Base-by-base conservation (phyloP, 2,113 vertebrate genomes). In the Suricata suricatta region DNA sequence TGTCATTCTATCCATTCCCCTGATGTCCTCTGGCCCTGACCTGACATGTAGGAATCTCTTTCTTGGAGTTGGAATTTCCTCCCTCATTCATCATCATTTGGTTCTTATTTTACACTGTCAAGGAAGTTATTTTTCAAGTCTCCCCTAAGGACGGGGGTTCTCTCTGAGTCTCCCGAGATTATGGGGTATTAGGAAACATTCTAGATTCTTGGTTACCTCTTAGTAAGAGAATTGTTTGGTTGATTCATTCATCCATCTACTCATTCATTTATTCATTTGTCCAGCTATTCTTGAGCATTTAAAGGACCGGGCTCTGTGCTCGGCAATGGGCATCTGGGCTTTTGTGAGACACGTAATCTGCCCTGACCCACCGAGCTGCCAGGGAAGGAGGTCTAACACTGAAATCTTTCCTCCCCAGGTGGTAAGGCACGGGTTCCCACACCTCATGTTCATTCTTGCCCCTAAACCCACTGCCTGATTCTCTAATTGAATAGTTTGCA, bases 401-500 rank as follows among this genome's bases (percentile, higher is more conserved):
- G 33, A 82, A 93, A 21, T 95, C 33, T 54, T 35, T 88, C 77
- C 54, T 87, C 35, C 84, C 31, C 13, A 54, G 38, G 83, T 54
- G 33, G 64, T 19, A n/a, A 92, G 33, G 16, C 71, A 38, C 9
- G 4, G 8, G 16, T 25, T 44, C 23, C 31, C 17, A 11, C 3
- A 35, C 23, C 44, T 81, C 66, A 21, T 38, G 47, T 0, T 25
- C 88, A 35, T 23, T 88, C 86, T 52, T 80, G 84, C 93, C 89
- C 50, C 69, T 98, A 98, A 97, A 98, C 92, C 95, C 80, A 33
- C 83, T 79, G 87, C 60, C 0, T 89, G 95, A 81, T 72, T 95
- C 6, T 50, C 50, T 96, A 98, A 98, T 96, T 97, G 66, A 71
- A 72, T 93, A 90, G 94, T 98, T 96, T 93, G 81, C 91, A 69